Evolutionary conservation across 2,797 vertebrate genomes (phyloP).

Genomic region (Dicrostonyx torquatus): DNA sequence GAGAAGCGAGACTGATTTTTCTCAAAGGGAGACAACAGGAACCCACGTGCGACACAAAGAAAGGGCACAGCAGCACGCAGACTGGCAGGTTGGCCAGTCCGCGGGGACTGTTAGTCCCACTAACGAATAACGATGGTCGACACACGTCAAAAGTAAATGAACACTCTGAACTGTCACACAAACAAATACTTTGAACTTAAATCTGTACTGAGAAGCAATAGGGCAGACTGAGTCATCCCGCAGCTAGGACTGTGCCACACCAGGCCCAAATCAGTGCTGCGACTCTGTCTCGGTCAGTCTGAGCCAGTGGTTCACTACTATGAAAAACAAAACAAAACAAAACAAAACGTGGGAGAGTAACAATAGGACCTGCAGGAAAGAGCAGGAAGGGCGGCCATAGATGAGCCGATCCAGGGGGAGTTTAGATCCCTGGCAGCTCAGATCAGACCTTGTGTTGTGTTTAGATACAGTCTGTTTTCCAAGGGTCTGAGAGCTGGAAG

Average conservation of each 20-base stretch:
- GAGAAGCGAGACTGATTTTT: not conserved
- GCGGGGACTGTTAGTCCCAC: not conserved
- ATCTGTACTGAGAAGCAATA: not conserved
- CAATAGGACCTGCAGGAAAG: not conserved
- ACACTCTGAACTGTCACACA: not conserved
- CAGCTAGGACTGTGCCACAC: fast-evolving
- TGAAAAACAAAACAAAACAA: not conserved
- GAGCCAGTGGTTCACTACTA: not conserved
- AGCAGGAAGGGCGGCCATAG: fast-evolving
- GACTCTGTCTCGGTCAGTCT: fast-evolving
- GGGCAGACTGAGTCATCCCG: not conserved
- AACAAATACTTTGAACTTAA: not conserved
- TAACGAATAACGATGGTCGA: not conserved
- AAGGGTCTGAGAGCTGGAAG: not conserved
- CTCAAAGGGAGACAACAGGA: not conserved
- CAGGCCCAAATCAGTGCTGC: fast-evolving
- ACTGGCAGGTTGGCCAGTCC: no score
- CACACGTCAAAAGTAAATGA: not conserved
- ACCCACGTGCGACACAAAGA: fast-evolving
- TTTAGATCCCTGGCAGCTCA: not conserved
- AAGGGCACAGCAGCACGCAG: fast-evolving
- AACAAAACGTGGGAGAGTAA: not conserved
- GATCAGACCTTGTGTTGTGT: not conserved
- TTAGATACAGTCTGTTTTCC: not conserved
- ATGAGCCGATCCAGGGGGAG: not conserved